These are phyloP conservation scores for Spermophilus dauricus DNA, from an alignment of 2,113 vertebrate species.

Conservation along the genomic window DNA sequence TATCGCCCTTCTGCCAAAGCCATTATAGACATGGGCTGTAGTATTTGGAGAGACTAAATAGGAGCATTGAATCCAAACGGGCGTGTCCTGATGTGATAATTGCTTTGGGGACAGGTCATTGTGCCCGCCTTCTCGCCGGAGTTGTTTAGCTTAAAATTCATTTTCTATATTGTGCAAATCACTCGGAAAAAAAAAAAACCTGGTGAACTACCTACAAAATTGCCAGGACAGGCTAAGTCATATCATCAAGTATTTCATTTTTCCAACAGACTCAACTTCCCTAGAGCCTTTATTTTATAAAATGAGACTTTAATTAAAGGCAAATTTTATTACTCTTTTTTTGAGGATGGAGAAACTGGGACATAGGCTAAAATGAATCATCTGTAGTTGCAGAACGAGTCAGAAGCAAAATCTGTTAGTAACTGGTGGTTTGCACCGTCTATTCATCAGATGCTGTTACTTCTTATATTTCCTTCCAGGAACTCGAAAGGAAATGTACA, in stretches of 20 bases:
- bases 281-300: background rate
- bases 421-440: background rate
- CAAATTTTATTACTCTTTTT: conserved; percentile 61
- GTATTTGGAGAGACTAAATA: conserved; percentile 70
- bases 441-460: background rate
- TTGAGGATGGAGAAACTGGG: conserved; percentile 51
- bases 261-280: conserved; percentile 63
- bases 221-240: conserved; percentile 65
- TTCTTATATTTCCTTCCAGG: background rate
- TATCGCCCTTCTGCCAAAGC: conserved; percentile 71
- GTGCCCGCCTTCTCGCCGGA: background rate
- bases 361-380: conserved; percentile 51
- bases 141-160: conserved; percentile 58
- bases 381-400: background rate
- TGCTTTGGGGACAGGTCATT: conserved; percentile 78
- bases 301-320: conserved; percentile 67
- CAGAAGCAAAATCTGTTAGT: background rate
- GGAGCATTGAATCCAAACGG: conserved; percentile 22
- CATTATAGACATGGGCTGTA: conserved; percentile 59
- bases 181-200: conserved; percentile 65
- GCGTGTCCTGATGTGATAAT: conserved; percentile 78
- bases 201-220: conserved; percentile 63
- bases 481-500: background rate
- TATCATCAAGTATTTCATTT: conserved; percentile 64
- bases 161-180: conserved; percentile 65